Percentiles rank a stretch among this genome's conserved stretches.
Conservation (phyloP, 2,113 vertebrate species). For the Nothoprocta pentlandii region DNA sequence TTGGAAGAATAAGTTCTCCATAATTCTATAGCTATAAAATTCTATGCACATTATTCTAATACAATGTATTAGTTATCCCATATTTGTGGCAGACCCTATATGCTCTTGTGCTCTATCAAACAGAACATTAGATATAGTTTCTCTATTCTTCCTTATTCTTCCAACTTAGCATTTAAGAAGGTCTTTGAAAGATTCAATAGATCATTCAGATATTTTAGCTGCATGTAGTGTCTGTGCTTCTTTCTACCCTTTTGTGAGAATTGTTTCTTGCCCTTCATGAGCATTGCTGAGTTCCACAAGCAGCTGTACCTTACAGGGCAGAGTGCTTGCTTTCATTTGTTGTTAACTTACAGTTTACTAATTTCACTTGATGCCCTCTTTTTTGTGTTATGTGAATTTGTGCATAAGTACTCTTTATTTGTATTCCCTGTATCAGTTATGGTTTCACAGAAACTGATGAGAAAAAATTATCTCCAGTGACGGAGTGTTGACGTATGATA, state of each 20-base stretch:
- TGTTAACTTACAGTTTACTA: neutral
- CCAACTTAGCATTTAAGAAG: neutral
- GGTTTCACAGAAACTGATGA: neutral
- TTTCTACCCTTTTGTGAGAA: neutral
- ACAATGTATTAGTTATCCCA: neutral
- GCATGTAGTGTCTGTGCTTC: neutral
- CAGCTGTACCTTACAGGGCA: neutral
- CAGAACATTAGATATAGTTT: neutral
- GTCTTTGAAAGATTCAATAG: neutral
- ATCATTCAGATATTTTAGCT: neutral
- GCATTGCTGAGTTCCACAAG: neutral
- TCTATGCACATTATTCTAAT: neutral
- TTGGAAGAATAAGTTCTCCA: neutral
- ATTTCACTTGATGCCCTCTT: neutral
- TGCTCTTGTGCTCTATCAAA: neutral
- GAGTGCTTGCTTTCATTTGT: neutral
- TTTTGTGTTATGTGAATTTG: neutral
- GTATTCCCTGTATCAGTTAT: accelerated
- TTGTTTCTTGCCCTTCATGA: neutral
- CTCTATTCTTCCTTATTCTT: neutral
- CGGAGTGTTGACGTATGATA: neutral
- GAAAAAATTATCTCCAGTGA: neutral
- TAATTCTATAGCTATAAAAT: neutral
- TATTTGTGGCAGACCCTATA: neutral
- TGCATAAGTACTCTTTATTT: neutral